A percentile compares a stretch with the other conserved stretches of the same genome.
phyloP scores from a whole-genome alignment of 2,797 vertebrate genomes.

The Cryptoprocta ferox region DNA sequence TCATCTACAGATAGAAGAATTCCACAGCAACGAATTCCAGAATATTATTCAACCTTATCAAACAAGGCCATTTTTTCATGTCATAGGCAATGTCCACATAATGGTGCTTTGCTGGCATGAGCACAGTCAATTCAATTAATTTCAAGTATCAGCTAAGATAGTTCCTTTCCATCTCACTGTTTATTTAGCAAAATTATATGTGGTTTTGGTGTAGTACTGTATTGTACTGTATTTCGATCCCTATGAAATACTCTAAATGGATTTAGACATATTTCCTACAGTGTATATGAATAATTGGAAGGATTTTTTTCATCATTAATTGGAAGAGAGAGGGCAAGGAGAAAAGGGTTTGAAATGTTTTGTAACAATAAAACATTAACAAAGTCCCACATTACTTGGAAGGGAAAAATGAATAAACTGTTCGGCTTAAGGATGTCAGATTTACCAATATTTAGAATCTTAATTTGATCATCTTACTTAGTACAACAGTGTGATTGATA shows the following conservation, averaged over 20 bases:
- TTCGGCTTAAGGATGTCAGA: background rate
- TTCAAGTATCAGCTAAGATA: background rate
- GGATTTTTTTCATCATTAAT: conserved; percentile 2
- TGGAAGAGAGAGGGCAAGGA: background rate
- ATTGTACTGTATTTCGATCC: background rate
- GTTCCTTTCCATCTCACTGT: background rate
- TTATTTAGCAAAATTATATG: background rate
- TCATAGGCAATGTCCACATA: background rate
- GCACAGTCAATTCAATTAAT: conserved; percentile 3
- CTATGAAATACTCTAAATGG: conserved; percentile 17
- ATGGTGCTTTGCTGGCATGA: conserved; percentile 27
- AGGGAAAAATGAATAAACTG: conserved; percentile 45
- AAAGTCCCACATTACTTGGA: conserved; percentile 6
- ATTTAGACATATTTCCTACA: conserved; percentile 33
- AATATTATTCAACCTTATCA: background rate
- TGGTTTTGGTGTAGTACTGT: background rate
- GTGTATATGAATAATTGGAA: conserved; percentile 29
- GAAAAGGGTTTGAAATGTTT: conserved; percentile 49
- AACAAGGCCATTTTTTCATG: conserved; percentile 4
- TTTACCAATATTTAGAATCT: conserved; percentile 1
- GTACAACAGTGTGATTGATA: conserved; percentile 31
- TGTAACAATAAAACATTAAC: conserved; percentile 24
- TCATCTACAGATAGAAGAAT: background rate
- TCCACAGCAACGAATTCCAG: conserved; percentile 38
- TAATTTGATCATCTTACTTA: conserved; percentile 43